Evolutionary conservation across 1,140 invertebrate genomes (phyloP).

Genomic region (Drosophila athabasca): DNA sequence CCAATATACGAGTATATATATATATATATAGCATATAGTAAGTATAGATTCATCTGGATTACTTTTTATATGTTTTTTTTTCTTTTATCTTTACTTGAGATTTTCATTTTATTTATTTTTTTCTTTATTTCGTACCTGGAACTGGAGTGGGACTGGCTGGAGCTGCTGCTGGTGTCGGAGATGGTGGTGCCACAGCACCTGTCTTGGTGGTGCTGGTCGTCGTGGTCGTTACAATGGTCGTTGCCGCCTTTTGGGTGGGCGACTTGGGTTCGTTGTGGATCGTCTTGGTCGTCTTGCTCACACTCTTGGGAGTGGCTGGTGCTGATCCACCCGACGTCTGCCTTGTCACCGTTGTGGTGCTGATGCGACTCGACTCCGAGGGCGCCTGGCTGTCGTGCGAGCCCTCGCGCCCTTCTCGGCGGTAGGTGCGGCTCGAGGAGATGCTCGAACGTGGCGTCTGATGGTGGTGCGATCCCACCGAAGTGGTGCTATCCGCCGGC

Average conservation of each 20-base stretch:
- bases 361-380: conserved; percentile 76
- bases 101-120: conserved; percentile 26
- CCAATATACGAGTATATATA: conserved; percentile 40
- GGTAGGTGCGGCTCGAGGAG: conserved; percentile 63
- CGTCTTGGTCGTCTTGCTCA: conserved; percentile 58
- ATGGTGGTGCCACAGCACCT: background rate
- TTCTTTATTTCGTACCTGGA: conserved; percentile 79
- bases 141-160: conserved; percentile 43
- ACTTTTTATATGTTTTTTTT: conserved; percentile 25
- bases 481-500: conserved; percentile 69
- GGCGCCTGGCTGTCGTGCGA: conserved; percentile 77
- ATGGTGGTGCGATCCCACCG: conserved; percentile 52
- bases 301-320: conserved; percentile 55
- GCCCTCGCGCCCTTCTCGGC: conserved; percentile 69
- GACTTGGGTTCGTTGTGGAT: conserved; percentile 64
- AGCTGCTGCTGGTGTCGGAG: conserved; percentile 6
- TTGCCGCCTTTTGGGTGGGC: conserved; percentile 32
- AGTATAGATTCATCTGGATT: conserved; percentile 30
- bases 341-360: conserved; percentile 72
- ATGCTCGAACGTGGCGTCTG: conserved; percentile 73
- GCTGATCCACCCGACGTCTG: conserved; percentile 35
- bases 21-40: conserved; percentile 38
- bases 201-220: conserved; percentile 41
- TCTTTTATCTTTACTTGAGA: conserved; percentile 27
- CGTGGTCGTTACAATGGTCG: conserved; percentile 43